phyloP scores from a whole-genome alignment of 2,888 invertebrate genomes.

The Morpho helenor region DNA sequence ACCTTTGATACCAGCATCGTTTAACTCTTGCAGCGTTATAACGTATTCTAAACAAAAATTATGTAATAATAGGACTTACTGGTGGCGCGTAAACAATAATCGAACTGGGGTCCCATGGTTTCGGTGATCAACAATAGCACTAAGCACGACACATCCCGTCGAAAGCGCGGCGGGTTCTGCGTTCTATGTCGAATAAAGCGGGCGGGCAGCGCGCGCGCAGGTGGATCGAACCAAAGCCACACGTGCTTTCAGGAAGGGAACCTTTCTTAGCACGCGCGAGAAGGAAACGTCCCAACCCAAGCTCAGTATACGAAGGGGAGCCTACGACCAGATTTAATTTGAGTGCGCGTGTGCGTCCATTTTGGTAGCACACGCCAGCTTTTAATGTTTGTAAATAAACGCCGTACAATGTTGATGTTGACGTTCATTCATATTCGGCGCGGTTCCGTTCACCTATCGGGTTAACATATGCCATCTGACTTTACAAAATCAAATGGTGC shows the following conservation, averaged over 20 bases:
- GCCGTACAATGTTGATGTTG: slow-evolving; percentile 49
- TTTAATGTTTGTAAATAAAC: slow-evolving; percentile 72
- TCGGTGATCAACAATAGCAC: slow-evolving; percentile 19
- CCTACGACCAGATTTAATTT: slow-evolving; percentile 53
- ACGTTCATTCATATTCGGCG: slow-evolving; percentile 56
- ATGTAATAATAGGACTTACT: slow-evolving; percentile 52
- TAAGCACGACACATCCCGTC: slow-evolving; percentile 69
- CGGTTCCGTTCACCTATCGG: slow-evolving; percentile 29
- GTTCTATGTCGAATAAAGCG: slow-evolving; percentile 32
- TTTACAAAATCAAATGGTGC: background rate
- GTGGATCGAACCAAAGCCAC: slow-evolving; percentile 49
- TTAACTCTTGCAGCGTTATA: background rate
- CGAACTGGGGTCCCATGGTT: slow-evolving; percentile 73
- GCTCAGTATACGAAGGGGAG: slow-evolving; percentile 36
- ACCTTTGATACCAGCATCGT: too few relatives aligned
- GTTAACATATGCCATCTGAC: slow-evolving; percentile 12
- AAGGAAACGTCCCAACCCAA: slow-evolving; percentile 48
- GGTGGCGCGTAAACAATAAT: slow-evolving; percentile 70
- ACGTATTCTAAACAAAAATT: background rate
- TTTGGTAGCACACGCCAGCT: slow-evolving; percentile 53
- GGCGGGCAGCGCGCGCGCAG: slow-evolving; percentile 53
- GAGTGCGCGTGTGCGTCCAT: slow-evolving; percentile 49
- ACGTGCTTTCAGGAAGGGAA: slow-evolving; percentile 65
- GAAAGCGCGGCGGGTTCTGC: slow-evolving; percentile 61
- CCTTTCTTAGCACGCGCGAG: slow-evolving; percentile 49